These are phyloP conservation scores for Stichodactyla mertensii DNA, from an alignment of 64 coral and sea anemone genomes.

Conservation along the genomic window DNA sequence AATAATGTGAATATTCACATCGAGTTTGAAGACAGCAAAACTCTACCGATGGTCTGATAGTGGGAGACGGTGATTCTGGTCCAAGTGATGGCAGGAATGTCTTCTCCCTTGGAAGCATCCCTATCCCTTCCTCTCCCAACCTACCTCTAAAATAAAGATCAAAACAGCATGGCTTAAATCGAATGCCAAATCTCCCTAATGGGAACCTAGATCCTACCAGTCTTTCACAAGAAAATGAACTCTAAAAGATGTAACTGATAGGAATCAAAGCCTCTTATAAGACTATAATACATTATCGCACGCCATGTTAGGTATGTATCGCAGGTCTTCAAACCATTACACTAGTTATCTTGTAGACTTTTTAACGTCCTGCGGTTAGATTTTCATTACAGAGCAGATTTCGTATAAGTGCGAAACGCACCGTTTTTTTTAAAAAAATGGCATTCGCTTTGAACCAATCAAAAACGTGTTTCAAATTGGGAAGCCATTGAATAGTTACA, in stretches of 20 bases:
- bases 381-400: neutral
- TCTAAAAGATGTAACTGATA: neutral
- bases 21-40: neutral
- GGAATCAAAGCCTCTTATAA: neutral
- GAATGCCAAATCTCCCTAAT: neutral
- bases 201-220: neutral
- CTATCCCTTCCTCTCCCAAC: neutral
- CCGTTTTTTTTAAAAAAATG: neutral
- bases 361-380: neutral
- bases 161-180: too few species aligned
- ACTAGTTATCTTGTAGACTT: neutral
- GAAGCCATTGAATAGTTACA: neutral
- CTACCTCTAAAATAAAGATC: too few species aligned
- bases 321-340: neutral
- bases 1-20: constrained; percentile 26
- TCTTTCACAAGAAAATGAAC: neutral
- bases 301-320: neutral
- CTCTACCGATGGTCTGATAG: neutral
- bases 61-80: neutral
- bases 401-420: neutral
- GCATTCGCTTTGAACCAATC: neutral
- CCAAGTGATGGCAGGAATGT: neutral
- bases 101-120: neutral
- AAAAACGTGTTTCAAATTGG: too few species aligned
- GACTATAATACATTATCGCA: neutral